Percentiles rank a stretch among this genome's conserved stretches.
Conservation (phyloP, 2,888 invertebrate species). For the Chironomus riparius region DNA sequence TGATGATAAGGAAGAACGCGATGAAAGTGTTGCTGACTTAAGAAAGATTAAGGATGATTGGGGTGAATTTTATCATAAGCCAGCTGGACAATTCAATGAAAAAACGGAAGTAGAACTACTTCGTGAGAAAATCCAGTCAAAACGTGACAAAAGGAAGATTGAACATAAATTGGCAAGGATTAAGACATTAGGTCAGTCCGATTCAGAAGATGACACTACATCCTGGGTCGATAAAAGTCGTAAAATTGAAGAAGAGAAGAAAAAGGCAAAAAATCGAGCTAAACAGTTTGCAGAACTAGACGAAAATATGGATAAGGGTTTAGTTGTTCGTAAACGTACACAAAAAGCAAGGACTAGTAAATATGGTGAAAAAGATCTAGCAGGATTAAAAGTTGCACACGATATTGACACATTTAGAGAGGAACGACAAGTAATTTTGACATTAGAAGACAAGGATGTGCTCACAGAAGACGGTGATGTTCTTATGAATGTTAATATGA, state of each 20-base stretch:
- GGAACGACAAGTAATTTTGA: conserved; percentile 78
- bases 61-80: conserved; percentile 82
- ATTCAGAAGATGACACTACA: conserved; percentile 63
- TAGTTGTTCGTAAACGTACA: conserved; percentile 31
- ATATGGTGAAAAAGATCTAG: conserved; percentile 63
- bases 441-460: conserved; percentile 86
- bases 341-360: conserved; percentile 47
- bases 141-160: conserved; percentile 52
- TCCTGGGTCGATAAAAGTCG: conserved; percentile 81
- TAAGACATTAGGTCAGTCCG: conserved; percentile 54
- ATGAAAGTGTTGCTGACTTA: conserved; percentile 68
- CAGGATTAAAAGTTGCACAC: conserved; percentile 81
- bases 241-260: conserved; percentile 65
- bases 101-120: conserved; percentile 72
- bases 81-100: conserved; percentile 64
- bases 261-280: conserved; percentile 78
- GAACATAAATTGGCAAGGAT: conserved; percentile 50
- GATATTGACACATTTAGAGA: conserved; percentile 60
- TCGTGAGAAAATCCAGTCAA: conserved; percentile 60
- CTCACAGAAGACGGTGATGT: conserved; percentile 82
- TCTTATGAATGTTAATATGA: conserved; percentile 82
- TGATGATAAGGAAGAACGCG: conserved; percentile 61
- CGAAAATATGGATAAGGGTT: conserved; percentile 77
- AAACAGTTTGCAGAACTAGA: conserved; percentile 92
- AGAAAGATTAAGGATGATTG: conserved; percentile 53